Conservation (phyloP, 1,140 invertebrate species). For the Ruditapes philippinarum region DNA sequence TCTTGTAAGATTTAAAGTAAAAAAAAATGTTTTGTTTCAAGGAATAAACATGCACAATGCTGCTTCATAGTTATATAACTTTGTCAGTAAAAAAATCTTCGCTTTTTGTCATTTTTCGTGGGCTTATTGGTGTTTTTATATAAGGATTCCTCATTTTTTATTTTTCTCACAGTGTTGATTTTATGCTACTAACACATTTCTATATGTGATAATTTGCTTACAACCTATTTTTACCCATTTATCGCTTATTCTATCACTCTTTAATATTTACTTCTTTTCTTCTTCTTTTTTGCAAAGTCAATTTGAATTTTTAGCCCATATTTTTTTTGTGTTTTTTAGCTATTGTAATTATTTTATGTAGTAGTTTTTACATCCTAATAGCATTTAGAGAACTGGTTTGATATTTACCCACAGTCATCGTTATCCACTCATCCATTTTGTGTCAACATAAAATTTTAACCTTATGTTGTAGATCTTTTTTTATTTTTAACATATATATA, state of each 20-base stretch:
- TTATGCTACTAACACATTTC: no score
- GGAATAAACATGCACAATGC: no score
- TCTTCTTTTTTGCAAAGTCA: neutral
- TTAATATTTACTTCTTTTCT: neutral
- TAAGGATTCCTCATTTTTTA: no score
- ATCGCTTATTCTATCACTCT: neutral
- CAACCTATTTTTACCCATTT: neutral
- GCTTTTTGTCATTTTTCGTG: no score
- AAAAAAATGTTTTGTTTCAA: no score
- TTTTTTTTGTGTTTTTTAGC: neutral
- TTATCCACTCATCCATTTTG: neutral
- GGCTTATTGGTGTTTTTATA: no score
- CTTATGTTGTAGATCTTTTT: conserved; percentile 47
- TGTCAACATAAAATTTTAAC: neutral
- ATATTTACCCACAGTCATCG: conserved; percentile 50
- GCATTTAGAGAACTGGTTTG: neutral
- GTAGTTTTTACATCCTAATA: neutral
- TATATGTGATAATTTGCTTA: no score
- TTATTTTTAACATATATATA: conserved; percentile 43
- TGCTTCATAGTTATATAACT: no score
- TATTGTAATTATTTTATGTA: neutral
- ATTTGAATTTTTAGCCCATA: neutral
- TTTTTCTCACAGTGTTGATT: no score
- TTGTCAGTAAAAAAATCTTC: no score
- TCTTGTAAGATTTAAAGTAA: no score